Conservation (phyloP, 2,797 vertebrate genomes). For the Acipenser transmontanus region DNA sequence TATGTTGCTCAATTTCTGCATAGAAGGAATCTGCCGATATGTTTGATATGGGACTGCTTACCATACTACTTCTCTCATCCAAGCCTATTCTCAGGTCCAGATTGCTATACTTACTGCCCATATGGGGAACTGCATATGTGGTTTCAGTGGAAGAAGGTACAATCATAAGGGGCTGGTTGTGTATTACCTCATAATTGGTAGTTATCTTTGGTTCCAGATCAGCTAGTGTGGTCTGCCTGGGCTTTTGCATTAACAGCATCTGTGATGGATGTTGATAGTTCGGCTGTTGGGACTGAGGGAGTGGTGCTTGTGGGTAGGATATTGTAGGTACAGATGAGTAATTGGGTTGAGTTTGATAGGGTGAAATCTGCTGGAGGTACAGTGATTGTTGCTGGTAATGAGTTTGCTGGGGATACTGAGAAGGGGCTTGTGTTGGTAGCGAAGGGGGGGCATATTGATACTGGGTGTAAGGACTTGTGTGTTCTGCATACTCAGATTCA, state of each 20-base stretch:
- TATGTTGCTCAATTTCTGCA: constrained; percentile 90
- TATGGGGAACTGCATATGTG: constrained; percentile 79
- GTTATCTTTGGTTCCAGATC: constrained; percentile 92
- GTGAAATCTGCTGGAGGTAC: constrained; percentile 88
- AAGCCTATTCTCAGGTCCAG: constrained; percentile 88
- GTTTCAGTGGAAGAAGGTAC: constrained; percentile 85
- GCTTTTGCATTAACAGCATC: constrained; percentile 84
- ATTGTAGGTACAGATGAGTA: constrained; percentile 87
- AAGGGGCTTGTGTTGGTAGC: constrained; percentile 82
- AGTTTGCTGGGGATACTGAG: constrained; percentile 82
- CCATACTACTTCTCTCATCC: constrained; percentile 88
- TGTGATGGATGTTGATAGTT: constrained; percentile 84
- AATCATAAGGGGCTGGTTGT: constrained; percentile 90
- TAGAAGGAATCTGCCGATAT: constrained; percentile 97
- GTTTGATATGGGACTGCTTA: constrained; percentile 93
- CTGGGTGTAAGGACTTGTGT: constrained; percentile 85
- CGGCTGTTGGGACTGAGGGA: constrained; percentile 72
- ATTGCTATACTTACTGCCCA: constrained; percentile 83
- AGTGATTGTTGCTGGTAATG: constrained; percentile 85
- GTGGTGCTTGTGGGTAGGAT: constrained; percentile 78
- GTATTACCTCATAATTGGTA: constrained; percentile 90
- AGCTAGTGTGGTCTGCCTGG: constrained; percentile 72
- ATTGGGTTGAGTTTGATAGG: constrained; percentile 91
- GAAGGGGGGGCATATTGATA: constrained; percentile 83
- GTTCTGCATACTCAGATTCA: constrained; percentile 84